Base-by-base conservation (phyloP, 1,140 invertebrate species). In the Trialeurodes vaporariorum region DNA sequence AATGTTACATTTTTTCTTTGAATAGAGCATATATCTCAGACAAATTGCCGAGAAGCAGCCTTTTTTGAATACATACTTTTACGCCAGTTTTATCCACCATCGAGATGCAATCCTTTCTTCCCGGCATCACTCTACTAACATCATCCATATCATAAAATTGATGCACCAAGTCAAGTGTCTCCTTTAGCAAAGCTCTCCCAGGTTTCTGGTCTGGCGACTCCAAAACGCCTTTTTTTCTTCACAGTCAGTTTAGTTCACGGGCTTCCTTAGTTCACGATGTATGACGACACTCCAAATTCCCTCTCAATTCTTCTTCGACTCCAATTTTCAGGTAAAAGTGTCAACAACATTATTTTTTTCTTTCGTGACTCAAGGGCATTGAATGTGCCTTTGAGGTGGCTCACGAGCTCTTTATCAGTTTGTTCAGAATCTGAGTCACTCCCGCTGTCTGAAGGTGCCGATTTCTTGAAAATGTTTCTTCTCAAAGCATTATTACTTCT, bases 1-100 rank as follows among this genome's bases (percentile, higher is more conserved):
- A 34, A 2, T 24, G 59, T 27, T 59, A 63, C 27, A 49, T 67
- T 61, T 60, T 34, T 40, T 25, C 59, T 63, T 62, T 70, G 40
- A 68, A 68, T 9, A 49, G 34, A 5, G 5, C 17, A 17, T 49
- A 49, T 17, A 17, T 17, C 34, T 49, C 34, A 9, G 5, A 49
- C 17, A 49, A 49, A 49, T 49, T 49, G 5, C 34, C 34, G 5
- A 49, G 17, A 49, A 49, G 5, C 17, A 49, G 17, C 17, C 34
- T 5, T 17, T 49, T 49, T 49, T 49, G 34, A 49, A 49, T 49
- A 17, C 17, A 17, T 9, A 49, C 17, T 49, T 49, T 49, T 5
- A 9, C 34, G 5, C 34, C 34, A 5, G 5, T 49, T 5, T 49
- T 17, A 49, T 49, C 17, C 34, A 9, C 17, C 17, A 17, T 9